These are phyloP conservation scores for Pantherophis vulpinus DNA, from an alignment of 2,797 vertebrate species.

Conservation along the genomic window DNA sequence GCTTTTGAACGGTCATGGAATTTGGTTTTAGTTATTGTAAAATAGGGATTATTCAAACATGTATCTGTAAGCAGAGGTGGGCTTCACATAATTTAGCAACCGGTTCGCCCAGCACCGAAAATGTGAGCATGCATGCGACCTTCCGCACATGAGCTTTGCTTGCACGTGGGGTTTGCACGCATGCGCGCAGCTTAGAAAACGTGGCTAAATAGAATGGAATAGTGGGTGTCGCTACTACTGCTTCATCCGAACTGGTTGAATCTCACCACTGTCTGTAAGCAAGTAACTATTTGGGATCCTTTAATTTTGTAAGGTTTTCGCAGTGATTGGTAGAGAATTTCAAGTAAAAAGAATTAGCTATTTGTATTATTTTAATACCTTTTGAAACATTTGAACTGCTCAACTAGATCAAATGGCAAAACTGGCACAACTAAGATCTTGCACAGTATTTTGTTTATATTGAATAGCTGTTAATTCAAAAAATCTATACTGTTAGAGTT, in stretches of 20 bases:
- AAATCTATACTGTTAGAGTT: conserved; percentile 9
- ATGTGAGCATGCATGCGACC: no score
- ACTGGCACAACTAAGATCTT: conserved; percentile 11
- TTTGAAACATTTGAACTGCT: conserved; percentile 1
- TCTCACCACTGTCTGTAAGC: no score
- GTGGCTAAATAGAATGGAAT: no score
- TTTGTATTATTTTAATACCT: not conserved
- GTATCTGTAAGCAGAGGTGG: no score
- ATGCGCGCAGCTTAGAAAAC: no score
- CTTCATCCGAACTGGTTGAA: no score
- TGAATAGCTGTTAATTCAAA: conserved; percentile 27
- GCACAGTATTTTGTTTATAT: conserved; percentile 31
- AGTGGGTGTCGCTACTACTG: no score
- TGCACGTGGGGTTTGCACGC: no score
- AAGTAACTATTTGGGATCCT: not conserved
- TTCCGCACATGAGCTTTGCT: no score
- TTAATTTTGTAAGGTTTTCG: not conserved
- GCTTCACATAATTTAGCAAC: no score
- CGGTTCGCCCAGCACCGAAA: no score
- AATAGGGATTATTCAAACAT: not conserved
- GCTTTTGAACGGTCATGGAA: not conserved
- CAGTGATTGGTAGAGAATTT: not conserved
- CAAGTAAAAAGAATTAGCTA: not conserved
- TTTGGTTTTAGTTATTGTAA: not conserved
- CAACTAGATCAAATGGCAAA: conserved; percentile 1